Conservation (phyloP, 2,888 invertebrate species). For the Aethes cnicana region DNA sequence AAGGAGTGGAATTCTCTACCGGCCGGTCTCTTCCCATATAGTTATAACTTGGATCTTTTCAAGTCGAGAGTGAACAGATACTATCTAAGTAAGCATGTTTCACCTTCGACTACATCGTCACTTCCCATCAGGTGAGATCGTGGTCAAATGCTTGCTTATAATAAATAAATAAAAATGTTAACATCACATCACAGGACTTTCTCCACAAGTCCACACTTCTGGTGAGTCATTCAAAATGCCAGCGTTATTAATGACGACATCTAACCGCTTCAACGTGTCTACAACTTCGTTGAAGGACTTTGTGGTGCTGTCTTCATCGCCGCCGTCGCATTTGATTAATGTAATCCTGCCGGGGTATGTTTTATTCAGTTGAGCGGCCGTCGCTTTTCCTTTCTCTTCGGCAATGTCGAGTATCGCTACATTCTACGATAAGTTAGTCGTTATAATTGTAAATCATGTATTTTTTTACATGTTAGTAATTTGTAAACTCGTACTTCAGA, state of each 20-base stretch:
- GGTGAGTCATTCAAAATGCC: conserved; percentile 53
- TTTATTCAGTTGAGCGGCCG: conserved; percentile 14
- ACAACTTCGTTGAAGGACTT: conserved; percentile 17
- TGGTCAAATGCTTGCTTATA: too few relatives aligned
- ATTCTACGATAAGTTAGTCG: not conserved
- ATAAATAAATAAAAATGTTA: too few relatives aligned
- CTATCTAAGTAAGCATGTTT: too few relatives aligned
- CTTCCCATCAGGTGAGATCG: too few relatives aligned
- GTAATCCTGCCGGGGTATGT: conserved; percentile 7
- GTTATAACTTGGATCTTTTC: too few relatives aligned
- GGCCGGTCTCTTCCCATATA: too few relatives aligned
- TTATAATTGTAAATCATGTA: too few relatives aligned
- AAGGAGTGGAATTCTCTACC: too few relatives aligned
- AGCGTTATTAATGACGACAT: conserved; percentile 58
- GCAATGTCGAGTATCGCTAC: conserved; percentile 12
- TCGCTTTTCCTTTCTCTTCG: conserved; percentile 15
- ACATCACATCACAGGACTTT: conserved; percentile 48
- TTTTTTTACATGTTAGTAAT: too few relatives aligned
- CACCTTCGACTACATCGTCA: too few relatives aligned
- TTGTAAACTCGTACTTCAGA: too few relatives aligned
- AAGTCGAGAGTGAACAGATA: too few relatives aligned
- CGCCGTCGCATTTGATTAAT: conserved; percentile 23
- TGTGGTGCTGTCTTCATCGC: conserved; percentile 12
- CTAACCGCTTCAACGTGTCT: conserved; percentile 42
- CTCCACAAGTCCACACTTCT: conserved; percentile 49